Conservation (phyloP, 2,113 vertebrate genomes). For the Centrocercus urophasianus region DNA sequence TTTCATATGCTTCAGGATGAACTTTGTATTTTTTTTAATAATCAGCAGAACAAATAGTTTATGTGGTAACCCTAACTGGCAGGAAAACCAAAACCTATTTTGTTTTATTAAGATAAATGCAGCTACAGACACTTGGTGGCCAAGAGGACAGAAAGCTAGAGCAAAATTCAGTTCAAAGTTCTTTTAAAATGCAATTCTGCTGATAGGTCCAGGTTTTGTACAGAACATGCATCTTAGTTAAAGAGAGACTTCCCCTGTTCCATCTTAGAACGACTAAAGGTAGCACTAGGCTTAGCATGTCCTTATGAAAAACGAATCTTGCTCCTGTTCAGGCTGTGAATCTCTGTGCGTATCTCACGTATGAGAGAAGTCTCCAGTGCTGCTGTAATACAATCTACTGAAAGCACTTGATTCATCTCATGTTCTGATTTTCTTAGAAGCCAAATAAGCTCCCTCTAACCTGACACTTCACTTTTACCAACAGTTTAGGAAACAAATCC, state of each 20-base stretch:
- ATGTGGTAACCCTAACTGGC: constrained; percentile 28
- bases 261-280: not conserved
- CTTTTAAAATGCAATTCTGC: not conserved
- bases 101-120: constrained; percentile 35
- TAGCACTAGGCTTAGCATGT: not conserved
- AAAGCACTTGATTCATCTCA: not conserved
- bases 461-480: not conserved
- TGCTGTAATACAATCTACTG: not conserved
- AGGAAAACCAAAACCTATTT: constrained; percentile 18
- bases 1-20: constrained; percentile 34
- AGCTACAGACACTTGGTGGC: not conserved
- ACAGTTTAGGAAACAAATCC: not conserved
- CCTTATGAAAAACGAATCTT: not conserved
- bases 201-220: not conserved
- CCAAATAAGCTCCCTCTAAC: not conserved
- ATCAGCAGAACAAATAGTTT: constrained; percentile 20
- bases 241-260: not conserved
- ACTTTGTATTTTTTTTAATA: not conserved
- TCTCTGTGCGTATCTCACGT: not conserved
- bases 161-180: constrained; percentile 14
- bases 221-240: not conserved
- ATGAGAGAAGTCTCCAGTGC: not conserved
- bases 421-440: not conserved
- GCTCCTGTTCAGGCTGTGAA: not conserved
- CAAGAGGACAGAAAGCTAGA: constrained; percentile 31